A percentile compares a stretch with the other conserved stretches of the same genome.
These are phyloP conservation scores for Aleiodes leptofemur DNA, from an alignment of 2,888 invertebrate species.

Conservation along the genomic window DNA sequence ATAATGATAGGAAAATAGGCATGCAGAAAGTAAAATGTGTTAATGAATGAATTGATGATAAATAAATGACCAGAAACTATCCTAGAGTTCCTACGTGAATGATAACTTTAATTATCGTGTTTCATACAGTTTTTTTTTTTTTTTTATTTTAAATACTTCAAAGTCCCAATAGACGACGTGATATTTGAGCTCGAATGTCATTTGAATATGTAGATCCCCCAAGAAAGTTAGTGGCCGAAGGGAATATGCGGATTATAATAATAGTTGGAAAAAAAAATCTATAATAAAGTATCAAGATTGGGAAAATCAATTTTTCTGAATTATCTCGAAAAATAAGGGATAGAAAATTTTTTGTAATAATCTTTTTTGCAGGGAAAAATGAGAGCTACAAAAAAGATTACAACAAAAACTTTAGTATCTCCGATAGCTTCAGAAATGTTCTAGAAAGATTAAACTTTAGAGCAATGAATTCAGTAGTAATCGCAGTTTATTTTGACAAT, in stretches of 20 bases:
- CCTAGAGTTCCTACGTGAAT: constrained; percentile 64
- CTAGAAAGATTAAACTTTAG: too few species aligned
- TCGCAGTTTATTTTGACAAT: too few species aligned
- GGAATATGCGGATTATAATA: constrained; percentile 52
- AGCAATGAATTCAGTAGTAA: too few species aligned
- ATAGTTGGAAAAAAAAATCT: constrained; percentile 51
- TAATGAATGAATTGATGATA: constrained; percentile 48
- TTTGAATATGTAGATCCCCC: constrained; percentile 59
- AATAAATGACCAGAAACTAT: constrained; percentile 68
- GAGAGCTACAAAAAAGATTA: too few species aligned
- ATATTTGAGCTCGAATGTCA: constrained; percentile 23
- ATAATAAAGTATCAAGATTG: constrained; percentile 46
- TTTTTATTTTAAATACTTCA: constrained; percentile 1
- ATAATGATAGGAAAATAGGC: constrained; percentile 43
- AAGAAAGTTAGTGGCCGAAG: constrained; percentile 71
- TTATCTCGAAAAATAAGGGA: too few species aligned
- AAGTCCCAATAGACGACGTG: constrained; percentile 26
- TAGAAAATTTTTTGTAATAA: too few species aligned
- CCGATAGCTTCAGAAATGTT: too few species aligned
- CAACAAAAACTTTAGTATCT: too few species aligned
- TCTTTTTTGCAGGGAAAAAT: too few species aligned
- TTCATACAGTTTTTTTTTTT: constrained; percentile 15
- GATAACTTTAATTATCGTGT: constrained; percentile 40
- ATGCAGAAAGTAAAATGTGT: constrained; percentile 47
- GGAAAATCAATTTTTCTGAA: too few species aligned